Conservation (phyloP, 1,140 invertebrate genomes). For the Plectrocnemia conspersa region DNA sequence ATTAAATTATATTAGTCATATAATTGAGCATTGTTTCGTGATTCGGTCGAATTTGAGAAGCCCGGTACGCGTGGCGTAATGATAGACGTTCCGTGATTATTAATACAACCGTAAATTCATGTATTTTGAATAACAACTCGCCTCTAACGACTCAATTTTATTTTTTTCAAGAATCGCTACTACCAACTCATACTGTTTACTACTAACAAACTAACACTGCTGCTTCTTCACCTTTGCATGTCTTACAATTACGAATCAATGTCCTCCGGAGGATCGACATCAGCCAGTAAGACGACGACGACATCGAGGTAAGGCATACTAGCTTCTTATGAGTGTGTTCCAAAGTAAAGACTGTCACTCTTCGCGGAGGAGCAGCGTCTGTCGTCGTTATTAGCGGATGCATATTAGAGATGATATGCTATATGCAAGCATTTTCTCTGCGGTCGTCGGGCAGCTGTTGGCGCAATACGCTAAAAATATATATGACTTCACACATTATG, state of each 20-base stretch:
- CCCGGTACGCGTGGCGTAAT: too few species aligned
- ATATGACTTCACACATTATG: slow-evolving; percentile 22
- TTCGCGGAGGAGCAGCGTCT: too few species aligned
- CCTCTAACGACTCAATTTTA: too few species aligned
- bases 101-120: neutral
- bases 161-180: too few species aligned
- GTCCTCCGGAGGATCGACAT: slow-evolving; percentile 55
- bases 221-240: slow-evolving; percentile 61
- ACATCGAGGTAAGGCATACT: slow-evolving; percentile 39
- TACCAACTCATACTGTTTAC: neutral
- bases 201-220: slow-evolving; percentile 51
- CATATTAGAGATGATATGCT: too few species aligned
- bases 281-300: slow-evolving; percentile 45
- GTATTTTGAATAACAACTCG: too few species aligned
- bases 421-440: neutral
- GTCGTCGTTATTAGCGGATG: too few species aligned
- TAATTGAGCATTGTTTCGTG: too few species aligned
- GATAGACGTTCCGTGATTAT: slow-evolving; percentile 5
- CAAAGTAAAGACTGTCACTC: too few species aligned
- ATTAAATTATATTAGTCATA: too few species aligned
- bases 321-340: neutral
- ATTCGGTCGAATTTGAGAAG: too few species aligned
- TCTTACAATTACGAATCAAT: slow-evolving; percentile 62
- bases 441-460: too few species aligned
- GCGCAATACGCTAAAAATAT: slow-evolving; percentile 12